Percentiles rank a stretch among this genome's conserved stretches.
Conservation (phyloP, 2,888 invertebrate genomes). For the Callimorpha dominula region DNA sequence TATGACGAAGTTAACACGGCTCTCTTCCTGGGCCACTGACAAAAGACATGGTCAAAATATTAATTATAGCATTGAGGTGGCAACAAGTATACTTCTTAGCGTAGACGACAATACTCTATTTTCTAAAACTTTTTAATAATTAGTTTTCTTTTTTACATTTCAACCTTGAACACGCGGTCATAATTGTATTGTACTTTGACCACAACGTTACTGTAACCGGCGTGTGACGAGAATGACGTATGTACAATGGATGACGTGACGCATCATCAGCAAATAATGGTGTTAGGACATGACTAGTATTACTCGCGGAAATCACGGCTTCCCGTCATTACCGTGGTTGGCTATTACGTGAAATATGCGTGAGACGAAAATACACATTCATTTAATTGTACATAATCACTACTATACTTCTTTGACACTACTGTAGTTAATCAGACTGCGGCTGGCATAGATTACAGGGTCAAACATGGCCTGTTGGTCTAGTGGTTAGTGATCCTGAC, state of each 20-base stretch:
- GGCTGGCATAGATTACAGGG: too few relatives aligned
- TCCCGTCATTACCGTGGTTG: constrained; percentile 61
- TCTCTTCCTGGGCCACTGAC: too few relatives aligned
- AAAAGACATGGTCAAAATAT: too few relatives aligned
- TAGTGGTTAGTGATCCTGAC: too few relatives aligned
- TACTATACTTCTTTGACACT: too few relatives aligned
- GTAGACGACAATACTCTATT: too few relatives aligned
- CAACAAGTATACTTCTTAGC: too few relatives aligned
- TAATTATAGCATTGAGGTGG: too few relatives aligned
- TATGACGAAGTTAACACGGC: too few relatives aligned
- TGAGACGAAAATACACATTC: constrained; percentile 20
- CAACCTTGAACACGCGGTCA: constrained; percentile 7
- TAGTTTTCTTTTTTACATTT: neutral
- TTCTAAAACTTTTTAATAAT: too few relatives aligned
- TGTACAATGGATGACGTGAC: constrained; percentile 34
- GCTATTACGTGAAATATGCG: constrained; percentile 30
- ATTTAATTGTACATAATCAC: constrained; percentile 17
- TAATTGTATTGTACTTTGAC: neutral
- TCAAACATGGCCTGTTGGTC: too few relatives aligned
- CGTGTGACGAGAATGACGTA: constrained; percentile 20
- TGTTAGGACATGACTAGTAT: constrained; percentile 41
- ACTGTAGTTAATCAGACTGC: too few relatives aligned
- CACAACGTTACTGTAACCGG: neutral
- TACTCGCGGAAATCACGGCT: constrained; percentile 53
- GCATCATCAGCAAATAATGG: constrained; percentile 50